Percentiles rank a stretch among this genome's conserved stretches.
These are phyloP conservation scores for Eufriesea mexicana DNA, from an alignment of 1,140 invertebrate genomes.

Conservation along the genomic window DNA sequence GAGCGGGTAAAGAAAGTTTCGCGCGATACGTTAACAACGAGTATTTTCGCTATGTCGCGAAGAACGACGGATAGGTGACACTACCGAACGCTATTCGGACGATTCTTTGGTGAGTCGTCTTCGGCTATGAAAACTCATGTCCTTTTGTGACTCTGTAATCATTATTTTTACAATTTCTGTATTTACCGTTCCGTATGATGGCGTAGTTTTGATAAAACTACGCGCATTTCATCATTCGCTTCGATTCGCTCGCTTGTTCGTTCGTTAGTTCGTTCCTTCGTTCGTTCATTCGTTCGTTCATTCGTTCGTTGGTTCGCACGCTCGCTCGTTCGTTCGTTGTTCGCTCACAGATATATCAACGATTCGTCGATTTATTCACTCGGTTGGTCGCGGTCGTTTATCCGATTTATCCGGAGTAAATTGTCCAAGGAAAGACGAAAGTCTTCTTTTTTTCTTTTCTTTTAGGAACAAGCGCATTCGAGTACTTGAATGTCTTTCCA, in stretches of 20 bases:
- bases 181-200: background rate
- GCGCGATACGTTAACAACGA: background rate
- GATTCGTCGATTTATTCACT: too few species aligned
- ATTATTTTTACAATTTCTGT: background rate
- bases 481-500: conserved; percentile 89
- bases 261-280: background rate
- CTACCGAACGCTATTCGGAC: conserved; percentile 60
- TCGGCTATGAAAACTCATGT: conserved; percentile 17
- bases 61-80: conserved; percentile 20
- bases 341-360: too few species aligned
- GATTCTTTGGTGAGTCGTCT: conserved; percentile 67
- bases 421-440: too few species aligned
- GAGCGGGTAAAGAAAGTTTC: background rate
- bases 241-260: background rate
- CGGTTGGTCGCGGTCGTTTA: too few species aligned
- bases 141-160: background rate
- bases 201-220: background rate
- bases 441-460: too few species aligned
- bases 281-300: background rate
- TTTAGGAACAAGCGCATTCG: conserved; percentile 89
- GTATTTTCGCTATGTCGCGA: background rate
- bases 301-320: background rate
- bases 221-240: background rate
- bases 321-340: background rate
- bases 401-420: background rate